These are phyloP conservation scores for Zaprionus camerounensis DNA, from an alignment of 1,140 invertebrate species.

Conservation along the genomic window DNA sequence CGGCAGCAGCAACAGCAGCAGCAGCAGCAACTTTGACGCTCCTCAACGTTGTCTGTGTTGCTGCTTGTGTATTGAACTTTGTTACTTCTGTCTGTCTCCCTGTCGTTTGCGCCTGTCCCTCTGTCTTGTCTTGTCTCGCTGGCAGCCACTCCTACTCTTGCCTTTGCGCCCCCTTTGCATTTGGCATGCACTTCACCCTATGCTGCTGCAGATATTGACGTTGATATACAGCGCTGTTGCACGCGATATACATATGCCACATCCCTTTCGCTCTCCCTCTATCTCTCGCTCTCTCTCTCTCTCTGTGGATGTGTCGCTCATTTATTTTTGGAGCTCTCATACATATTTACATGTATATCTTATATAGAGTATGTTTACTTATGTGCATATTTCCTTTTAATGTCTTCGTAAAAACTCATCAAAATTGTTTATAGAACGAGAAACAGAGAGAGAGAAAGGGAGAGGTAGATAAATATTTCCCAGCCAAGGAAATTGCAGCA, in stretches of 20 bases:
- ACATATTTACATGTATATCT: constrained; percentile 26
- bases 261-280: not conserved
- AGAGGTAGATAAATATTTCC: constrained; percentile 1
- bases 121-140: constrained; percentile 56
- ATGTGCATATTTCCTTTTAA: constrained; percentile 6
- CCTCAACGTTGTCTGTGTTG: constrained; percentile 37
- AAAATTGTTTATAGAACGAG: constrained; percentile 19
- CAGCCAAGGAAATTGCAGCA: constrained; percentile 19
- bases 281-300: not conserved
- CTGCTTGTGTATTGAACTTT: constrained; percentile 72
- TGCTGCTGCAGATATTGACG: constrained; percentile 79
- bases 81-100: constrained; percentile 60
- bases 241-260: constrained; percentile 62
- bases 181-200: constrained; percentile 74
- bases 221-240: constrained; percentile 78
- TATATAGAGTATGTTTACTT: constrained; percentile 15
- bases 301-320: constrained; percentile 56
- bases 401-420: constrained; percentile 15
- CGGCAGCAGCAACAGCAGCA: constrained; percentile 7
- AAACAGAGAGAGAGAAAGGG: not conserved
- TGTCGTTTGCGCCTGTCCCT: constrained; percentile 17
- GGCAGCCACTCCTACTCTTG: constrained; percentile 65
- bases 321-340: constrained; percentile 73
- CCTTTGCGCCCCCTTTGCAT: constrained; percentile 24
- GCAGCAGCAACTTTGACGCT: constrained; percentile 49